Conservation (phyloP, 2,113 vertebrate species). For the Corythoichthys intestinalis region DNA sequence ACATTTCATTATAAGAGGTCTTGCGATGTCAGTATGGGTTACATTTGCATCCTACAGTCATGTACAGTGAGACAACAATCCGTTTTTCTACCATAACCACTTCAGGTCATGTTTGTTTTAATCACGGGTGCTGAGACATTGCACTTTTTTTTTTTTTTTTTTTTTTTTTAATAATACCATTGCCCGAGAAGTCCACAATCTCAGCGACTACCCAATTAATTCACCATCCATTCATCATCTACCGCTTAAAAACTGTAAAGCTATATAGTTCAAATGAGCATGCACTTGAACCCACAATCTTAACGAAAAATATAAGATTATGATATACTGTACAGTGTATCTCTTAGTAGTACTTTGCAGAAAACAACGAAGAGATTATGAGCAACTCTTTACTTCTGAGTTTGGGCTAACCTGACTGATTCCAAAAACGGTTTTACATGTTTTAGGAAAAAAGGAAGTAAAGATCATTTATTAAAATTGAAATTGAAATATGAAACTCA, state of each 20-base stretch:
- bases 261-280: background rate
- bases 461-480: conserved; percentile 19
- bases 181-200: too few species aligned
- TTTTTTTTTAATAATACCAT: too few species aligned
- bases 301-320: too few species aligned
- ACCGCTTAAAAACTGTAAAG: too few species aligned
- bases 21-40: background rate
- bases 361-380: conserved; percentile 21
- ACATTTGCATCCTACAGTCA: background rate
- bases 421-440: background rate
- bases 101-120: too few species aligned
- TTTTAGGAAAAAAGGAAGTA: conserved; percentile 10
- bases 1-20: background rate
- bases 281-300: background rate
- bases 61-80: too few species aligned
- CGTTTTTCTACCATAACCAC: too few species aligned
- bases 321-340: background rate
- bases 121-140: too few species aligned
- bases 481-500: conserved; percentile 15
- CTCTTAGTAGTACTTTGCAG: background rate
- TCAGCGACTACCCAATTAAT: too few species aligned
- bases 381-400: conserved; percentile 17
- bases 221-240: too few species aligned
- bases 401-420: conserved; percentile 3
- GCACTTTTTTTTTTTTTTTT: too few species aligned